Evolutionary conservation across 2,888 invertebrate species (phyloP), one percentile per base, ranked within the genome.

Genomic region (Temnothorax ravouxi): DNA sequence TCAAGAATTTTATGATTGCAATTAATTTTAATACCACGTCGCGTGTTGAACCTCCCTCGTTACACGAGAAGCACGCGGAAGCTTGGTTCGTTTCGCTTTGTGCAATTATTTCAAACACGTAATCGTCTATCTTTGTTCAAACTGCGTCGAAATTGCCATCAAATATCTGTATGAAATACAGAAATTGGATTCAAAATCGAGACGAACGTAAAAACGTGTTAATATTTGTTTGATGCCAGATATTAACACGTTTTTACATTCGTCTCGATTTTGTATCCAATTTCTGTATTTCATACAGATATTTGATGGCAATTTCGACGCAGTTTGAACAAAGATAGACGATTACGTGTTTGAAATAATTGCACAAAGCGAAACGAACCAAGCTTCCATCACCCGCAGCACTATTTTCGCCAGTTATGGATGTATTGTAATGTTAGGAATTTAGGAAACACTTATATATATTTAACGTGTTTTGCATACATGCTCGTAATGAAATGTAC

Each of bases 21-120:
- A 80, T 80, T 80, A 80, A 80, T 72, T 80, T 80, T 80, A 72
- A 72, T 80, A 54, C 15, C 77, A n/a, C 44, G 34, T 44, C 44
- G 56, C 29, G 72, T 8, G 72, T 8, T n/a, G 67, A 25, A 69
- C 21, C 75, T 21, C 6, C 6, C 52, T 44, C 34, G 56, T 44
- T 44, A n/a, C 29, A 54, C 18, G 66, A 47, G 67, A 54, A 54
- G 13, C 50, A 52, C 21, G 67, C 25, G 15, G 38, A 41, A 52
- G n/a, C 54, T 47, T 4, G 34, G 50, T 13, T 29, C 21, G 34
- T 21, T 79, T 72, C 34, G 34, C 47, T 76, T 76, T 66, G 52
- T 72, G 56, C 38, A 56, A 79, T 79, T 59, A 79, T 71, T 72
- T 72, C 18, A 72, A 72, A 44, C 44, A 21, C 44, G 56, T 34